Evolutionary conservation across 1,140 invertebrate genomes (phyloP), one percentile per base, ranked within the genome.

Genomic region (Psilanteris sp.): DNA sequence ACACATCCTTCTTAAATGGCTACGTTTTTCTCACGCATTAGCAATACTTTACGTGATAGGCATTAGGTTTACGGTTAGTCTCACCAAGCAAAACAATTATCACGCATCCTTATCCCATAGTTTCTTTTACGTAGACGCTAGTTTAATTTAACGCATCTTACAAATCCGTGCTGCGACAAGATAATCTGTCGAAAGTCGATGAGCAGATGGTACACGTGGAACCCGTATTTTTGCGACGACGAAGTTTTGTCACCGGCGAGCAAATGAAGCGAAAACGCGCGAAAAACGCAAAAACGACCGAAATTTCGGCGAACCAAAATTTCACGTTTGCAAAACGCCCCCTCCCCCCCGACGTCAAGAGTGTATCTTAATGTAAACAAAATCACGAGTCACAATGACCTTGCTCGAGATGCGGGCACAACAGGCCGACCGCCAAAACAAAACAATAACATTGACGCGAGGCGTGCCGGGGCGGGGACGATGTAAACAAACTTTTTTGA

Each of bases 41-140:
- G 81, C 77, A 77, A 82, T 81, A 85, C 59, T 79, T 75, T 82
- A 85, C 70, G 78, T 81, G 79, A 87, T 88, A 88, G 87, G 83
- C 85, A 84, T 83, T 84, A 82, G 81, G 80, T 84, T 84, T 86
- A 86, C 50, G 64, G 46, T 74, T 78, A 59, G 50, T 73, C 59
- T 67, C 71, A 74, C 61, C 82, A 81, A n/a, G 81, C 79, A 81
- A 75, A 78, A 70, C 72, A 71, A 68, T 55, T 78, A 78, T 67
- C 71, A 77, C 77, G 73, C 77, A 79, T 64, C 68, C 74, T 79
- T 79, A 64, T 71, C 57, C 74, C 73, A 81, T 82, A 82, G 77
- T 74, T 84, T 66, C 36, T 52, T 68, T 77, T 61, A 77, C 61
- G 50, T 79, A 80, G 76, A 52, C 68, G 72, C 79, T 73, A 68